These are phyloP conservation scores for Nomada hirtipes DNA, from an alignment of 2,888 invertebrate species.

Conservation along the genomic window DNA sequence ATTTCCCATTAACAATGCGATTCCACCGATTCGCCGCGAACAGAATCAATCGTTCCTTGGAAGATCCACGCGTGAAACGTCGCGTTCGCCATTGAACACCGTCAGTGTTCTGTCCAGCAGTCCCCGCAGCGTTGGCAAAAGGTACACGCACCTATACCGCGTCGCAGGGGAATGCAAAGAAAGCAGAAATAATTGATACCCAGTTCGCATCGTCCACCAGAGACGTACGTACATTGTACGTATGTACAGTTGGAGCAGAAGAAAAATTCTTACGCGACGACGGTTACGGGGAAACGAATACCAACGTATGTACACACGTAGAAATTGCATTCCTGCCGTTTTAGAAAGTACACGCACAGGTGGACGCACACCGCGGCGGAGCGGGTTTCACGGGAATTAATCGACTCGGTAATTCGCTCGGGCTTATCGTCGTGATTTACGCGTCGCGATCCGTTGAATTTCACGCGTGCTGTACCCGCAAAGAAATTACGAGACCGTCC, in stretches of 20 bases:
- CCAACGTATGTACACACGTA: slow-evolving; percentile 23
- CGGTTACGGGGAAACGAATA: slow-evolving; percentile 49
- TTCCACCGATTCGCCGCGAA: too few species aligned
- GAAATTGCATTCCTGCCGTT: slow-evolving; percentile 61
- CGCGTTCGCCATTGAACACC: neutral
- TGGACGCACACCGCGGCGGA: slow-evolving; percentile 10
- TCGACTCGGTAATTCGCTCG: slow-evolving; percentile 48
- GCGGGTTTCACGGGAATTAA: slow-evolving; percentile 62
- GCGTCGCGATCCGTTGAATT: slow-evolving; percentile 19
- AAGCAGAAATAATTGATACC: slow-evolving; percentile 47
- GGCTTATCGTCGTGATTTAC: slow-evolving; percentile 27
- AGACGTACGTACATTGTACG: neutral
- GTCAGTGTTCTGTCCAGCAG: neutral
- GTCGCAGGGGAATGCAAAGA: slow-evolving; percentile 30
- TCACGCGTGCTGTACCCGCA: slow-evolving; percentile 8
- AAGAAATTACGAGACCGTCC: neutral
- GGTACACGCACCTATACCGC: slow-evolving; percentile 9
- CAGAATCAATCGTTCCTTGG: too few species aligned
- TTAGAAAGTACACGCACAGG: slow-evolving; percentile 64
- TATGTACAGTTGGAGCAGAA: slow-evolving; percentile 4
- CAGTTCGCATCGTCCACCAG: slow-evolving; percentile 19
- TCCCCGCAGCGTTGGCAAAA: slow-evolving; percentile 24
- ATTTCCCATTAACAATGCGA: neutral
- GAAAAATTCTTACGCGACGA: slow-evolving; percentile 26
- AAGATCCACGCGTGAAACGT: neutral